phyloP scores from a whole-genome alignment of 2,797 vertebrate species.

The Sylvia borin region DNA sequence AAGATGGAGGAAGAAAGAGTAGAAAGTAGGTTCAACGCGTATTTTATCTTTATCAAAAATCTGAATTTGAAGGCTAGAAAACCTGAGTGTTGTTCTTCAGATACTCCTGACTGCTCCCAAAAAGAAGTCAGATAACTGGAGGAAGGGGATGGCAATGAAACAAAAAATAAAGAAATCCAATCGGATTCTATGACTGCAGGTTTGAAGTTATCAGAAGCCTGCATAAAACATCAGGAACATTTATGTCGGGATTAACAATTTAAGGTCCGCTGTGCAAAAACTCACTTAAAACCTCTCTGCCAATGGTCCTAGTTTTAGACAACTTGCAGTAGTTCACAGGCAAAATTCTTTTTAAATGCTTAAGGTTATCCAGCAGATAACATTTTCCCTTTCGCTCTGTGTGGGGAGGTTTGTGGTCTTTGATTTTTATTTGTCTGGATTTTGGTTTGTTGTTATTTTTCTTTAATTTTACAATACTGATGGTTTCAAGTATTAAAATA shows the following conservation, averaged over 20 bases:
- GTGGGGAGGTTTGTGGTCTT: rapidly evolving
- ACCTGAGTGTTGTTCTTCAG: not conserved
- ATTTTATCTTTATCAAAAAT: not conserved
- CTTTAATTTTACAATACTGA: not conserved
- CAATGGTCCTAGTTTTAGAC: not conserved
- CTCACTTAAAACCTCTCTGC: not conserved
- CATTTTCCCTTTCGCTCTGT: not conserved
- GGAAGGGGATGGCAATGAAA: not conserved
- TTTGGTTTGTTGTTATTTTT: not conserved
- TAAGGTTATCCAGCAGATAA: not conserved
- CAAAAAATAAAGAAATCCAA: not conserved
- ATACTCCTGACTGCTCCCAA: not conserved
- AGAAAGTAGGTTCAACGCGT: not conserved
- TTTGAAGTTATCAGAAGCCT: not conserved
- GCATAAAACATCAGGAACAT: not conserved
- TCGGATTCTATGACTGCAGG: not conserved
- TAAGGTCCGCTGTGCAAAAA: not conserved
- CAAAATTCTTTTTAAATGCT: not conserved
- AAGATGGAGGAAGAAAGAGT: not conserved
- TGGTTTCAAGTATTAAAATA: not conserved
- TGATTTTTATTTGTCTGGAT: not conserved
- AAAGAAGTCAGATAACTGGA: not conserved
- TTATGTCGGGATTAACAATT: not conserved
- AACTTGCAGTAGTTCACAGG: not conserved
- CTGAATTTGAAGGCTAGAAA: not conserved